Evolutionary conservation across 1,140 invertebrate genomes (phyloP), one percentile per base, ranked within the genome.

Genomic region (Drosophila mauritiana): DNA sequence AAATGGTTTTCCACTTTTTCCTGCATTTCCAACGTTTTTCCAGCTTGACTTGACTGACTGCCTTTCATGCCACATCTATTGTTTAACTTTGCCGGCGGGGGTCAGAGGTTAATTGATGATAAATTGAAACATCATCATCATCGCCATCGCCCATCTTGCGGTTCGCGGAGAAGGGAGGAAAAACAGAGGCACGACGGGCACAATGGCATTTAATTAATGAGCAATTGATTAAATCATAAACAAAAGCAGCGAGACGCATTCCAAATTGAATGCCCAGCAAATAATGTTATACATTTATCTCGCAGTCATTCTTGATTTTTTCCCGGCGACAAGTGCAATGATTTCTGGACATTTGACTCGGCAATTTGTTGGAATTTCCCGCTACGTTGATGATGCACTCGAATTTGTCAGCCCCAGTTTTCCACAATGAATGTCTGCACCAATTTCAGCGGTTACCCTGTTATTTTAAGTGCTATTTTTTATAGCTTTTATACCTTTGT

Each of bases 141-240:
- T 57, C 61, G 56, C 56, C 67, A 20, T 57, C 61, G 59, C 56
- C 69, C 27, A 22, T 36, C 39, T 40, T 52, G 27, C 13, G 15
- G 37, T 2, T 37, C 20, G 17, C 52, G 58, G 36, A 13, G 13
- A 31, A 40, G 34, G 7, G 37, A 31, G 1, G 17, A 73, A 73
- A 22, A 39, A 39, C 5, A 40, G 37, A 39, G 42, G 39, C 27
- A 39, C 3, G 13, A 11, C 37, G 13, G 25, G 13, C 27, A 22
- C 39, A 42, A 73, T 58, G 63, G 57, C 83, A 72, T 89, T 88
- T 89, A 89, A 83, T 88, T 83, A 88, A 88, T 88, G 84, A 89
- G 80, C 62, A 84, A 89, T 88, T 89, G 68, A 88, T 89, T 89
- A 78, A 88, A 89, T 88, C 81, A 89, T 80, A 88, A 89, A 88